Base-by-base conservation (phyloP, 2,113 vertebrate genomes). In the Shinisaurus crocodilurus region DNA sequence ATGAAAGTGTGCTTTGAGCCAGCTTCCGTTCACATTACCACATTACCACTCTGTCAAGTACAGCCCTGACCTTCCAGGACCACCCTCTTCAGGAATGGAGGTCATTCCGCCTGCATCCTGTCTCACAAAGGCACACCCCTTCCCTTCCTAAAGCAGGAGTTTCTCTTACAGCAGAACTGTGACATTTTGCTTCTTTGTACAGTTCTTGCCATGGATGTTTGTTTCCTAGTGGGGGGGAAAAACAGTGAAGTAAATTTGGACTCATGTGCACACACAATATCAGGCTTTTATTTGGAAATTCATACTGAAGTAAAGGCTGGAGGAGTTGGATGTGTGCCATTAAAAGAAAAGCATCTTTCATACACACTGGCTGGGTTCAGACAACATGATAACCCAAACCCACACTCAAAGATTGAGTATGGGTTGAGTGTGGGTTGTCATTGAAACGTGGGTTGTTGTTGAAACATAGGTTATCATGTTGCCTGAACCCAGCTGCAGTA, bases 21-120 rank as follows among this genome's bases (percentile, higher is more conserved):
- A 69, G 34, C 34, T 86, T 80, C 75, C 83, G 85, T 90, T 88
- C 87, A 81, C 87, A 48, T 69, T 81, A 69, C 45, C 87, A 81
- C 87, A 48, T 69, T 81, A 69, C 45, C 77, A 81, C 76, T 67
- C 63, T 54, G 75, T 80, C 74, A 70, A 79, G 74, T 37, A 34
- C 57, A 80, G 88, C 45, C 25, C 74, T 79, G 82, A 70, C 74
- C 75, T 69, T 79, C 86, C 43, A 34, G 82, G 89, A 90, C 18
- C 43, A 90, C 63, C 63, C 74, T 85, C 45, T 85, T 90, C 89
- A 90, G 89, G 75, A 89, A 90, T 70, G 83, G 83, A 85, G 83
- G 60, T 85, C 63, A 80, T 80, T 25, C 74, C 40, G 63, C 89
- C 74, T 79, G 60, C 83, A 90, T 90, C 89, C 89, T 90, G 89